Evolutionary conservation across 2,113 vertebrate genomes (phyloP).

Genomic region (Isichthys henryi): DNA sequence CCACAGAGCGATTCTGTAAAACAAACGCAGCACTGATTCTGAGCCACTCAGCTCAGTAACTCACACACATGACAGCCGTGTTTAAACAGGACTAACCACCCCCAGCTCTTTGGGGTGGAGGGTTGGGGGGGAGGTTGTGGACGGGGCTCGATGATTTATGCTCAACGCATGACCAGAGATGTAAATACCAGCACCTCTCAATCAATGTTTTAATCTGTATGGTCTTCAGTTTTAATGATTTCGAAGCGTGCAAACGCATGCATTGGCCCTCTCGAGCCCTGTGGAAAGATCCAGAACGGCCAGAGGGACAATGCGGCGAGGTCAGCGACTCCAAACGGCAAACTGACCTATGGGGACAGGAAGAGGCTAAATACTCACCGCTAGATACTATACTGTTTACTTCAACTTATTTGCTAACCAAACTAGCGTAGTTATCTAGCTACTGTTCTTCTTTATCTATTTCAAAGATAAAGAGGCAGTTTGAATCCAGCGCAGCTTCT

Average conservation of each 20-base stretch:
- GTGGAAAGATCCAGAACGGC: neutral
- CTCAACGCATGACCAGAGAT: neutral
- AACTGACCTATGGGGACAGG: neutral
- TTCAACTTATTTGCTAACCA: neutral
- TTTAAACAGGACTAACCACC: neutral
- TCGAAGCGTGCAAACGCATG: neutral
- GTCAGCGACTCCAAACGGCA: neutral
- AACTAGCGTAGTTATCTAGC: neutral
- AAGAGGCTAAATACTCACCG: neutral
- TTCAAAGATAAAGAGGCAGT: neutral
- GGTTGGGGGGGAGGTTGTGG: neutral
- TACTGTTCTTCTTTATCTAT: neutral
- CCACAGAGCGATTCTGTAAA: neutral
- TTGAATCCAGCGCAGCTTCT: neutral
- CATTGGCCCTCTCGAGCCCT: neutral
- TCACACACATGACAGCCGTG: too few relatives aligned
- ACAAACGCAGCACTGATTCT: neutral
- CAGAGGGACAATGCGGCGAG: neutral
- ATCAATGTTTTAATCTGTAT: constrained; percentile 11
- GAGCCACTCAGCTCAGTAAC: neutral
- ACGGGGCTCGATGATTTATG: constrained; percentile 2
- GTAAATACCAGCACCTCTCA: constrained; percentile 7
- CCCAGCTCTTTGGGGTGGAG: neutral
- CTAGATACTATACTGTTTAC: neutral
- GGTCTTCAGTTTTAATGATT: neutral